Evolutionary conservation across 2,888 invertebrate species (phyloP), one percentile per base, ranked within the genome.

Genomic region (Drosophila multiciliata): DNA sequence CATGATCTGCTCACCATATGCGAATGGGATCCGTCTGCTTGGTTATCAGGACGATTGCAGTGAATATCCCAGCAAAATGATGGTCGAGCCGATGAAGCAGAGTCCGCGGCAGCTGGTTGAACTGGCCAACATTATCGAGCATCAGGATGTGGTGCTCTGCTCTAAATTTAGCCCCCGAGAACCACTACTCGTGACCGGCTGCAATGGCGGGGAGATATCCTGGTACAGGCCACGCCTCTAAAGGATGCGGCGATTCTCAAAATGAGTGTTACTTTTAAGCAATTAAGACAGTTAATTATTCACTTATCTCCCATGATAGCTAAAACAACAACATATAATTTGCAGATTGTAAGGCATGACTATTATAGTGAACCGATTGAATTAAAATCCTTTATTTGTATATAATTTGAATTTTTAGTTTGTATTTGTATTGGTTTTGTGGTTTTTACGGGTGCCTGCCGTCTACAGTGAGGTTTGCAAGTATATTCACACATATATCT

Each of bases 81-180:
- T 78, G 48, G 66, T 90, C 3, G 95, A 95, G 78, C 79, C 87
- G 48, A 95, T 96, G 89, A 92, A 92, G 61, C 70, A 83, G 4
- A 81, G 59, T 20, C 90, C 92, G 1, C 77, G 77, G 0, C 74
- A 71, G 82, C 93, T 97, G 50, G 93, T 94, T 68, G 96, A 97
- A 87, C 92, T 98, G 6, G 95, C 95, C 84, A 96, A 95, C 83
- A 94, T 96, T 68, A 80, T 81, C 40, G 96, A 96, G 85, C 98
- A 98, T 92, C 94, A 95, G 58, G 97, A 97, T 90, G 96, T 97
- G 68, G 98, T 98, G 26, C 96, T 98, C 60, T 97, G 98, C 91
- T 96, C 97, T 80, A 97, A 97, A 92, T 98, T 98, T 93, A 98
- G 97, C 75, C 98, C 98, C 0, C 95, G 95, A 33, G 97, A 98